Conservation (phyloP, 23 tunicate species). For the Aplidium turbinatum region DNA sequence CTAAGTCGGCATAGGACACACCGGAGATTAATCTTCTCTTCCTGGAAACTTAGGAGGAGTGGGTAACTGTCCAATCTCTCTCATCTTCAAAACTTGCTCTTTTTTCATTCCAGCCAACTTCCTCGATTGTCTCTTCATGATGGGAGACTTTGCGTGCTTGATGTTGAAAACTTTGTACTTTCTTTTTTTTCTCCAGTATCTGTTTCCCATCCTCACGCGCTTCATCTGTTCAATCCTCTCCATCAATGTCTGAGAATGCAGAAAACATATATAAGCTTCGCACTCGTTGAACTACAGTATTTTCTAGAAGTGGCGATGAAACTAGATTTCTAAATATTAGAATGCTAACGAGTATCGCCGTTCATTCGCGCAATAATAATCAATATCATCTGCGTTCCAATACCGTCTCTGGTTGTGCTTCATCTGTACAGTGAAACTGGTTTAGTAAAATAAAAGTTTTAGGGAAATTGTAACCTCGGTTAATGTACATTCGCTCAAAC, state of each 20-base stretch:
- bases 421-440: too few relatives aligned
- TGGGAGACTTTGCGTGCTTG: neutral
- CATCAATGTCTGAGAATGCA: neutral
- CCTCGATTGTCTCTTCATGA: constrained; percentile 26
- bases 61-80: constrained; percentile 74
- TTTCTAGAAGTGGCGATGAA: too few relatives aligned
- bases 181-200: constrained; percentile 16
- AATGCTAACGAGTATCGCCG: neutral
- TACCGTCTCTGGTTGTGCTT: too few relatives aligned
- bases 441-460: too few relatives aligned
- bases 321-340: too few relatives aligned
- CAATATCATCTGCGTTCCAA: neutral
- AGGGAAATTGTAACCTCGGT: too few relatives aligned
- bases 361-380: neutral
- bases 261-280: too few relatives aligned
- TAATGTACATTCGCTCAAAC: too few relatives aligned
- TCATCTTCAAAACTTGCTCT: constrained; percentile 37
- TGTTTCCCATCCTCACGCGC: constrained; percentile 14
- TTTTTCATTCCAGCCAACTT: constrained; percentile 24
- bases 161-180: constrained; percentile 16
- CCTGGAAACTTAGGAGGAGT: too few relatives aligned
- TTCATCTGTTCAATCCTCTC: constrained; percentile 3
- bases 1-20: too few relatives aligned
- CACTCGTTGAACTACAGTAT: too few relatives aligned
- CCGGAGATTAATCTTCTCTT: too few relatives aligned